Percentiles rank a stretch among this genome's conserved stretches.
Evolutionary conservation across 2,797 vertebrate species (phyloP).

Genomic region (Hafferia zeledoni): DNA sequence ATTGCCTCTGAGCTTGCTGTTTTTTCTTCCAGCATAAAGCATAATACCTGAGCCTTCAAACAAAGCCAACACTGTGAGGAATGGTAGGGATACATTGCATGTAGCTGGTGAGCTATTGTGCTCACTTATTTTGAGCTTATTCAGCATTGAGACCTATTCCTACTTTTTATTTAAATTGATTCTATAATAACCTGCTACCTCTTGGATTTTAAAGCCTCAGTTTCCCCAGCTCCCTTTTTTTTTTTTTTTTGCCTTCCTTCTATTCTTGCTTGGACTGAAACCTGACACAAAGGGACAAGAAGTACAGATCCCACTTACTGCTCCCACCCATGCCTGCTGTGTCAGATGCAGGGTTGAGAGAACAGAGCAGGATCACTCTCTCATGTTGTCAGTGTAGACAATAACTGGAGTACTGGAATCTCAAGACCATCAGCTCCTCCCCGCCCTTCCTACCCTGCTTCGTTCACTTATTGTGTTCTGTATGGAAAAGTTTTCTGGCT

Average conservation of each 20-base stretch:
- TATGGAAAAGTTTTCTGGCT: constrained; percentile 84
- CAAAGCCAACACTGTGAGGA: constrained; percentile 69
- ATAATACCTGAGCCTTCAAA: constrained; percentile 62
- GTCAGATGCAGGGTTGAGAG: constrained; percentile 50
- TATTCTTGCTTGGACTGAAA: constrained; percentile 62
- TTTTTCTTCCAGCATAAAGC: constrained; percentile 50
- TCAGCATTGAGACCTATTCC: constrained; percentile 47
- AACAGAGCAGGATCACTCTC: constrained; percentile 45
- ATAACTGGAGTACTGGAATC: constrained; percentile 68
- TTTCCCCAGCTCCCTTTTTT: neutral
- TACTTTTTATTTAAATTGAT: constrained; percentile 54
- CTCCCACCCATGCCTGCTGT: constrained; percentile 39
- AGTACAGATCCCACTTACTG: constrained; percentile 46
- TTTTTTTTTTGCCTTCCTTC: constrained; percentile 43
- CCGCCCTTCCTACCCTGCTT: constrained; percentile 53
- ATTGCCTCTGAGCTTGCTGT: constrained; percentile 58
- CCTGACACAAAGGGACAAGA: constrained; percentile 58
- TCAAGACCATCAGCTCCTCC: constrained; percentile 64
- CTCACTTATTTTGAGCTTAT: constrained; percentile 47
- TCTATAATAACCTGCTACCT: constrained; percentile 51
- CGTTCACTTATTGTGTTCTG: constrained; percentile 69
- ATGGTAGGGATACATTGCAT: constrained; percentile 30
- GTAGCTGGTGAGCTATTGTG: constrained; percentile 71
- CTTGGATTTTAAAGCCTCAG: constrained; percentile 48
- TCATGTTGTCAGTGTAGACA: constrained; percentile 53